phyloP scores from a whole-genome alignment of 92 coral and sea anemone species.

The Heteractis magnifica region DNA sequence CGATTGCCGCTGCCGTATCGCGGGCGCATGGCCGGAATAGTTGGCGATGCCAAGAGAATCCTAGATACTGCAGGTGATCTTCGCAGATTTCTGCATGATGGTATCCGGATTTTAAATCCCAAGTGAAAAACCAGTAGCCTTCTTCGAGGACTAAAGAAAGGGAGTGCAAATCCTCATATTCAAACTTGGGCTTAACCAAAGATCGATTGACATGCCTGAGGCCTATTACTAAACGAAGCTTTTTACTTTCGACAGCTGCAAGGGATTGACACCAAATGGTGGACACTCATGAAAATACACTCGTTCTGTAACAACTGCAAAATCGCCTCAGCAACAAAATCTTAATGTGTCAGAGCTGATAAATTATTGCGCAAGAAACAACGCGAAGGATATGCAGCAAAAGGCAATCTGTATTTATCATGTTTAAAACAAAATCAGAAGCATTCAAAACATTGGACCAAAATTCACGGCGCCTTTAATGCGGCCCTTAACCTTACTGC shows the following conservation, averaged over 20 bases:
- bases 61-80: too few species aligned
- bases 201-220: too few species aligned
- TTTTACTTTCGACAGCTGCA: slow-evolving; percentile 54
- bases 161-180: too few species aligned
- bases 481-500: slow-evolving; percentile 5
- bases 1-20: too few species aligned
- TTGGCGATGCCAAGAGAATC: too few species aligned
- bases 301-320: slow-evolving; percentile 34
- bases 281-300: slow-evolving; percentile 37
- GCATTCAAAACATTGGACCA: slow-evolving; percentile 28
- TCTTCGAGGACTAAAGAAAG: too few species aligned
- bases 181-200: too few species aligned
- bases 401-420: slow-evolving; percentile 36
- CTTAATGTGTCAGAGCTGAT: slow-evolving; percentile 17
- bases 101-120: too few species aligned
- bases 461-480: background rate
- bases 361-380: slow-evolving; percentile 29
- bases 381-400: slow-evolving; percentile 20
- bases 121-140: too few species aligned
- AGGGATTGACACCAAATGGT: slow-evolving; percentile 19
- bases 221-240: slow-evolving; percentile 35
- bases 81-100: too few species aligned
- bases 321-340: slow-evolving; percentile 60
- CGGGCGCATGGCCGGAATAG: too few species aligned
- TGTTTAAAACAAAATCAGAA: slow-evolving; percentile 31